Evolutionary conservation across 2,113 vertebrate genomes (phyloP), one percentile per base, ranked within the genome.

Genomic region (Anoplopoma fimbria): DNA sequence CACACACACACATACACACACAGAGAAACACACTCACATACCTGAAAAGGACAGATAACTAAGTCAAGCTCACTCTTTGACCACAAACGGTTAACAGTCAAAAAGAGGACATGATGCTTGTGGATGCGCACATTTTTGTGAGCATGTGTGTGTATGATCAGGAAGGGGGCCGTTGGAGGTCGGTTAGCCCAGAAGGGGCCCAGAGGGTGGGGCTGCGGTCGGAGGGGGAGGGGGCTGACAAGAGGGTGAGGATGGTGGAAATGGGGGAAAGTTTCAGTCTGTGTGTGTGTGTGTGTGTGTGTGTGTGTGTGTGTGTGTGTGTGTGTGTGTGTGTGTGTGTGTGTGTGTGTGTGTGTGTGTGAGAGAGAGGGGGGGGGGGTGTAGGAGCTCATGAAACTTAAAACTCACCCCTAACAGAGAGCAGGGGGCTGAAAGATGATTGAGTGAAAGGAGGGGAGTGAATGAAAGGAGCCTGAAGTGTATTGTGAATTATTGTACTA

Each of bases 91-190:
- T 95, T 95, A 94, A 92, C 91, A 93, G 93, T 81, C 90, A 55
- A 92, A n/a, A 93, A 88, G 89, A 92, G 88, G 90, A 93, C 88
- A 86, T 85, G 82, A 88, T 84, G 85, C 73, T 71, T 84, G 84
- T 86, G 85, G 86, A 92, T 88, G 91, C 62, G 82, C 85, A 82
- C 74, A 65, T 60, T 83, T 84, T 69, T 60, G 57, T 60, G 31
- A 62, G 78, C 57, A 60, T 81, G 91, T 79, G 78, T 85, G 84
- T 88, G 87, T 88, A 29, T 89, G 90, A 93, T 92, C 93, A 95
- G 95, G 95, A 96, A 96, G 93, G 91, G 86, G 87, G 88, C 94
- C 91, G 94, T 96, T 96, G 90, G 92, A 92, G 91, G 88, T 95
- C 88, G 92, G 94, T 96, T 96, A 87, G 93, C 93, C 91, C 90